These are phyloP conservation scores for Mactromeris polynyma DNA, from an alignment of 2,888 invertebrate genomes.

Conservation along the genomic window DNA sequence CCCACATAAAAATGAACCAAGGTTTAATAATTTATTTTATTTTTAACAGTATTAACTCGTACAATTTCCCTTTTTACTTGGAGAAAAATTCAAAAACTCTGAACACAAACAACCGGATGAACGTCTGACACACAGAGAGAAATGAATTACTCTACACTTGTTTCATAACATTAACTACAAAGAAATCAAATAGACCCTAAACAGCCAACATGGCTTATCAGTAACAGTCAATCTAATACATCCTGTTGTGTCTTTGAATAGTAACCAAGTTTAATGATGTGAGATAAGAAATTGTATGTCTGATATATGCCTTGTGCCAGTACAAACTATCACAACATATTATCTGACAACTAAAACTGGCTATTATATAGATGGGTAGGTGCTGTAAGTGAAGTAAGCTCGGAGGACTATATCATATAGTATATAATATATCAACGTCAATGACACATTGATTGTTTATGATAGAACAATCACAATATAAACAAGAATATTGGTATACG, in stretches of 20 bases:
- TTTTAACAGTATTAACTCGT: too few relatives aligned
- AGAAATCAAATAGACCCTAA: not conserved
- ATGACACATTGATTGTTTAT: too few relatives aligned
- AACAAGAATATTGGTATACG: too few relatives aligned
- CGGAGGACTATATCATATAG: not conserved
- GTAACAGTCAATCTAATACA: slow-evolving; percentile 8
- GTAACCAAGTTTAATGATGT: slow-evolving; percentile 24
- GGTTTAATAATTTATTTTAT: too few relatives aligned
- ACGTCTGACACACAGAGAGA: not conserved
- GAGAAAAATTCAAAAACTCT: too few relatives aligned
- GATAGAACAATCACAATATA: too few relatives aligned
- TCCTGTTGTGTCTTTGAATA: slow-evolving; percentile 42
- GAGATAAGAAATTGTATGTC: slow-evolving; percentile 27
- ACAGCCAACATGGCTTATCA: slow-evolving; percentile 19
- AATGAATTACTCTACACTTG: not conserved
- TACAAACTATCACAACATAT: not conserved
- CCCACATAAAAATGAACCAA: too few relatives aligned
- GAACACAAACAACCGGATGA: too few relatives aligned
- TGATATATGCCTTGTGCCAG: slow-evolving; percentile 5
- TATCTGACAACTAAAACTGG: slow-evolving; percentile 1
- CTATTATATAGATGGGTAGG: not conserved
- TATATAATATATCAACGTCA: too few relatives aligned
- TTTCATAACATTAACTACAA: not conserved
- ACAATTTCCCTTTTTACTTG: too few relatives aligned
- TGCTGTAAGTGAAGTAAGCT: not conserved